Evolutionary conservation across 1,140 invertebrate genomes (phyloP).

Genomic region (Tachypleus tridentatus): DNA sequence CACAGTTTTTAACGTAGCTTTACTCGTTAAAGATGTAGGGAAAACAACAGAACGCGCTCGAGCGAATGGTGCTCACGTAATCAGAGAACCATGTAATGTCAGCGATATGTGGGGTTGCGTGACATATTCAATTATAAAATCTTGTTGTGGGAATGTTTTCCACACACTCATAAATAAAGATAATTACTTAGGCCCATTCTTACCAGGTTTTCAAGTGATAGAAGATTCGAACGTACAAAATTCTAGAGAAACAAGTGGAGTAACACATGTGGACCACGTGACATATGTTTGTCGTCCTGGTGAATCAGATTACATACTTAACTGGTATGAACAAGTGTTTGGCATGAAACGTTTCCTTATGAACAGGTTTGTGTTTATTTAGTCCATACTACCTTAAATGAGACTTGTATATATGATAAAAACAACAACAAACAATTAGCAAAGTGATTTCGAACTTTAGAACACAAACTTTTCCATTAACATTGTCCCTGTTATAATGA

Average conservation of each 20-base stretch:
- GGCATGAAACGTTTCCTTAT: slow-evolving; percentile 40
- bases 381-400: no score
- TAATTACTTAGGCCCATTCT: slow-evolving; percentile 34
- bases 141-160: slow-evolving; percentile 40
- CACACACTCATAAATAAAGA: slow-evolving; percentile 38
- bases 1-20: slow-evolving; percentile 39
- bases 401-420: no score
- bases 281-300: slow-evolving; percentile 35
- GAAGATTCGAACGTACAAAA: not conserved
- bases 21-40: slow-evolving; percentile 37
- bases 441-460: no score
- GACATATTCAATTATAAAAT: slow-evolving; percentile 34
- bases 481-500: no score
- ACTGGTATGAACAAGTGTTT: slow-evolving; percentile 40
- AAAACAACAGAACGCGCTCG: slow-evolving; percentile 25
- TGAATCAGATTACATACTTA: slow-evolving; percentile 31
- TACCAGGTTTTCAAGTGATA: slow-evolving; percentile 34
- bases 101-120: slow-evolving; percentile 31
- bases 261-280: slow-evolving; percentile 39
- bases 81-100: slow-evolving; percentile 26
- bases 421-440: no score
- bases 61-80: slow-evolving; percentile 26
- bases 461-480: no score
- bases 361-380: slow-evolving; percentile 33
- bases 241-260: not conserved